Evolutionary conservation across 2,797 vertebrate species (phyloP), one percentile per base, ranked within the genome.

Genomic region (Pelodytes ibericus): DNA sequence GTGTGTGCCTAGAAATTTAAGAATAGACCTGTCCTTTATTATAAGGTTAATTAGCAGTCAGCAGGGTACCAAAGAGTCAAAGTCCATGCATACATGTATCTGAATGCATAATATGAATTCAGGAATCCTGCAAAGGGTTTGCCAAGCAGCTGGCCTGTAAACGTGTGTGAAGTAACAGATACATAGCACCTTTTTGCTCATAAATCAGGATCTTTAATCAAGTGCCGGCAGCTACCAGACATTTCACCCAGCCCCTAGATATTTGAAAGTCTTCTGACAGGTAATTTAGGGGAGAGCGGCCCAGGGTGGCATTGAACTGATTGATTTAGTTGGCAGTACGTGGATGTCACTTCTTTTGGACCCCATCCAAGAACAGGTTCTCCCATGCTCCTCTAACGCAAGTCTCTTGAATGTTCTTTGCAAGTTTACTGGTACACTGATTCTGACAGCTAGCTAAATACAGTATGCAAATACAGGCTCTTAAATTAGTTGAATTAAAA

Each of bases 121-220:
- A 75, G 29, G 59, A 41, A 64, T 56, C 33, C 47, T 57, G 67
- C 31, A 71, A 60, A 31, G n/a, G 20, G 11, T 39, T 44, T 62
- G 67, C 41, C 36, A 63, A 24, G 27, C 10, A 58, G 59, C 18
- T 24, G 58, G 58, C 18, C 58, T 11, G 58, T 63, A 76, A 75
- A 67, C 26, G 51, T 69, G 44, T 30, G 44, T 30, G 56, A 69
- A 56, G 63, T 76, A 33, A 71, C 47, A 71, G 74, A 76, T 64
- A 71, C 74, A 69, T 58, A 63, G 74, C 74, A 71, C 59, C 44
- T 76, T 56, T 77, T 56, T 61, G 22, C 49, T 60, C 68, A 59
- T 77, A 77, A 77, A 77, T 77, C 68, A 58, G 68, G 49, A 66
- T 77, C 75, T 77, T 77, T 77, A 77, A 77, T 77, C 75, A 77